Evolutionary conservation across 2,113 vertebrate genomes (phyloP).

Genomic region (Dromaius novaehollandiae): DNA sequence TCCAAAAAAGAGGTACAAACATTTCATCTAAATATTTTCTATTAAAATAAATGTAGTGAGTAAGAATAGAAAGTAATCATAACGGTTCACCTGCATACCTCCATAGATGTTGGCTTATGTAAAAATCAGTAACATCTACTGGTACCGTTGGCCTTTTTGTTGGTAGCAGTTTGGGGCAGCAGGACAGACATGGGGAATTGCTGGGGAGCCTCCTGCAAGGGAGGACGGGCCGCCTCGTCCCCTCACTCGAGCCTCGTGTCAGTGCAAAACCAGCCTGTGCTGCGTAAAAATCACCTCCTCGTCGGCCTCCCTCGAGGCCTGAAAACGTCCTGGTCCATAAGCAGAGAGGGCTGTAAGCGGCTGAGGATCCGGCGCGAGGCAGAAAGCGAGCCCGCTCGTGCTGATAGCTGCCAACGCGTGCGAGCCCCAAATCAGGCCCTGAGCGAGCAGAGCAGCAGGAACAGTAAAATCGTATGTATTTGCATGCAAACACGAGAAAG

Average conservation of each 20-base stretch:
- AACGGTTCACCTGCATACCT: not conserved
- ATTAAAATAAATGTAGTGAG: not conserved
- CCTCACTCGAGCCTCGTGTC: not conserved
- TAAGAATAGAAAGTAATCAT: not conserved
- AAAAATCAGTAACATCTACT: not conserved
- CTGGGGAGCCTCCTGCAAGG: not conserved
- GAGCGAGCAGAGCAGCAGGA: not conserved
- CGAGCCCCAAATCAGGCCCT: not conserved
- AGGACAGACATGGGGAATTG: not conserved
- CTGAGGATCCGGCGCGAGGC: not conserved
- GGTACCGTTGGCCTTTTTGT: not conserved
- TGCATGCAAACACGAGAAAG: not conserved
- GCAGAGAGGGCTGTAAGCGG: not conserved
- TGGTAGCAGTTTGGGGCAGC: not conserved
- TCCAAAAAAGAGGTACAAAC: not conserved
- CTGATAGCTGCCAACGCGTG: not conserved
- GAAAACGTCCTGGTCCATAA: not conserved
- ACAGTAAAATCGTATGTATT: not conserved
- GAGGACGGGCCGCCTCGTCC: not conserved
- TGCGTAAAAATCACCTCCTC: not conserved
- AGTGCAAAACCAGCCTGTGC: not conserved
- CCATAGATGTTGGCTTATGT: not conserved
- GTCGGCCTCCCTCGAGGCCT: not conserved
- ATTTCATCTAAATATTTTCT: not conserved
- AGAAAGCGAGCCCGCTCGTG: not conserved